Percentiles rank a stretch among this genome's conserved stretches.
These are phyloP conservation scores for Drosophila bipectinata DNA, from an alignment of 1,140 invertebrate genomes.

Conservation along the genomic window DNA sequence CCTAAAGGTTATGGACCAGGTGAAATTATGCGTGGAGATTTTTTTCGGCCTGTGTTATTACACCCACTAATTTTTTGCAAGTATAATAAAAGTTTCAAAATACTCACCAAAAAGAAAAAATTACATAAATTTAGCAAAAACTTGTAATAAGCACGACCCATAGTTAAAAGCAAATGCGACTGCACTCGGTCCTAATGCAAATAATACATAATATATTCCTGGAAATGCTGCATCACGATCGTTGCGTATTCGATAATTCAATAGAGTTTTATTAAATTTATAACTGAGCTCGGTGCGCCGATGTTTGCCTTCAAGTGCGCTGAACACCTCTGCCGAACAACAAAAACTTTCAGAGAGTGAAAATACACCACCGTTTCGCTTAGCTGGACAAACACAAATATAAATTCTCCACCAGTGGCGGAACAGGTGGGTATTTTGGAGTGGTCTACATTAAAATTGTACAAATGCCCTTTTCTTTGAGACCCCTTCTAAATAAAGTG, in stretches of 20 bases:
- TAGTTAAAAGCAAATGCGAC: conserved; percentile 21
- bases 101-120: conserved; percentile 77
- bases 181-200: conserved; percentile 1
- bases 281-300: background rate
- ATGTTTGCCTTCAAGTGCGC: background rate
- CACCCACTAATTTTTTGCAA: background rate
- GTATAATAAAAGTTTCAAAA: background rate
- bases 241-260: background rate
- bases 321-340: background rate
- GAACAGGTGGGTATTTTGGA: background rate
- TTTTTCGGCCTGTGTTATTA: background rate
- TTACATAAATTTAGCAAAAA: conserved; percentile 79
- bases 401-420: background rate
- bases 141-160: conserved; percentile 74
- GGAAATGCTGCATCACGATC: background rate
- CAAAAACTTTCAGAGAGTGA: background rate
- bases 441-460: background rate
- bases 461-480: too few species aligned
- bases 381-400: background rate
- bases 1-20: too few species aligned
- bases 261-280: background rate
- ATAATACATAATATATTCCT: background rate
- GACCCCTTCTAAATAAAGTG: too few species aligned
- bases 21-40: too few species aligned
- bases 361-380: background rate